Base-by-base conservation (phyloP, 2,888 invertebrate species). In the Eupithecia abbreviata region DNA sequence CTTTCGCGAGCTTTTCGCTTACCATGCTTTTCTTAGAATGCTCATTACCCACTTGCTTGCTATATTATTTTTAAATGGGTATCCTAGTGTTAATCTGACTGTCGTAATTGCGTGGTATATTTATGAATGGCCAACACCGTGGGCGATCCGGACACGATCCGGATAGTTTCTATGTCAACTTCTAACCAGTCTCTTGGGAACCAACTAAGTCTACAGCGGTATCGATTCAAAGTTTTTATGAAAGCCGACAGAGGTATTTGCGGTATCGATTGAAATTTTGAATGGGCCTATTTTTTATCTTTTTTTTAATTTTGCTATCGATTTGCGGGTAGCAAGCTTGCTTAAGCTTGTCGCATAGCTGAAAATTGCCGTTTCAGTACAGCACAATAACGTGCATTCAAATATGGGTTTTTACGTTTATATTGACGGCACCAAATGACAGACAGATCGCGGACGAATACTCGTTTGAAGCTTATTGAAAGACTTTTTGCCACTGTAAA, bases 41-140 rank as follows among this genome's bases (percentile, higher is more conserved):
- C 7, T 47, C 2, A 45, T 47, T 45, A 45, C 30, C 42, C 10
- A n/a, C 6, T 18, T 43, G 9, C 13, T 4, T 43, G 18, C 82
- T 85, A 86, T 85, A 84, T 84, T 72, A 82, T 81, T 83, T 89
- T 88, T 87, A 86, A 89, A 88, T 87, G 77, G 83, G 82, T 84
- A 80, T 86, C 82, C 85, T 58, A 85, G 81, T 84, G 84, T 85
- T 89, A 88, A 88, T 90, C 86, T 86, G 83, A 85, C 89, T 92
- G 92, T 90, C 88, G 90, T 90, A 91, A 91, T 88, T 86, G 89
- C 89, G 88, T 89, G 89, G 89, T 89, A 90, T 90, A 90, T 92
- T 93, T 92, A 91, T 90, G 90, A 91, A 90, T 87, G 87, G 88
- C 84, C 89, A 90, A 15, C 86, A 88, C 88, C 86, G 93, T 93